Percentiles rank a stretch among this genome's conserved stretches.
These are phyloP conservation scores for Rhinolophus sinicus DNA, from an alignment of 2,113 vertebrate species.

Conservation along the genomic window DNA sequence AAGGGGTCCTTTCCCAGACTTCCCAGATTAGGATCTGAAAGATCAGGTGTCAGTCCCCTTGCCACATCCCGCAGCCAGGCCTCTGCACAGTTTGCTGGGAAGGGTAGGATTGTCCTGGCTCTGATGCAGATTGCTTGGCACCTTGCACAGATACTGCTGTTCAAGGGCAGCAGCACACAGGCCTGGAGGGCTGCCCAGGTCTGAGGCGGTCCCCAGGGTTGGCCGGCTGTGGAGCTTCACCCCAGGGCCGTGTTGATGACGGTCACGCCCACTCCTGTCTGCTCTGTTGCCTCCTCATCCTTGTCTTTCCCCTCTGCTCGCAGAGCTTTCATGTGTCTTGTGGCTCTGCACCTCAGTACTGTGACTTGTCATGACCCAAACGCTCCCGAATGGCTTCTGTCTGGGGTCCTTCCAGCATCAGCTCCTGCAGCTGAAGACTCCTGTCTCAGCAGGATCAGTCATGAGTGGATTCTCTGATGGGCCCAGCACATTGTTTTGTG, in stretches of 20 bases:
- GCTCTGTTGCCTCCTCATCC: neutral
- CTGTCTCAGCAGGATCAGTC: neutral
- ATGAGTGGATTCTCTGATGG: neutral
- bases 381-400: neutral
- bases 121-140: neutral
- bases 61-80: neutral
- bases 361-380: neutral
- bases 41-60: neutral
- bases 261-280: rapidly evolving
- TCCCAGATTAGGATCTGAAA: neutral
- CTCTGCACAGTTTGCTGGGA: neutral
- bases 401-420: neutral
- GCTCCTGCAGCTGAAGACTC: neutral
- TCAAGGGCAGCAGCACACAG: neutral
- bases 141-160: neutral
- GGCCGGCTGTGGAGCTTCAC: neutral
- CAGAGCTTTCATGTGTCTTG: neutral
- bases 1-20: neutral
- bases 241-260: neutral
- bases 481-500: neutral
- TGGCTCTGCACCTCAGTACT: neutral
- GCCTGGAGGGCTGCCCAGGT: neutral
- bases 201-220: neutral
- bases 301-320: neutral
- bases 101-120: neutral